Percentiles rank a stretch among this genome's conserved stretches.
These are phyloP conservation scores for Ateles fusciceps DNA, from an alignment of 2,797 vertebrate species.

Conservation along the genomic window DNA sequence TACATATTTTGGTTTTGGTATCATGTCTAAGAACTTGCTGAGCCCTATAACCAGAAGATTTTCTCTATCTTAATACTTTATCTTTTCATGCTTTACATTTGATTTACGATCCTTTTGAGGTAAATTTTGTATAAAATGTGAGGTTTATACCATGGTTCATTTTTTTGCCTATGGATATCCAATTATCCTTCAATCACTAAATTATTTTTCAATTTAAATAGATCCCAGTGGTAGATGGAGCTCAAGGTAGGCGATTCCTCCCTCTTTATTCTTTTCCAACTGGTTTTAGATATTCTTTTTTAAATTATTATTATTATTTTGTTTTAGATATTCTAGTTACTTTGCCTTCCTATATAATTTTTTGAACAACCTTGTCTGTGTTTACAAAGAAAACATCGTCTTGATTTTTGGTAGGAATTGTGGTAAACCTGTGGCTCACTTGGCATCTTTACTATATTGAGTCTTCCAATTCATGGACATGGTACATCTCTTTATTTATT, in stretches of 20 bases:
- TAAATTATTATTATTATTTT: no score
- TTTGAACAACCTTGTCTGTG: not conserved
- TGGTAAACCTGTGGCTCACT: not conserved
- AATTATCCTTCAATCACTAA: not conserved
- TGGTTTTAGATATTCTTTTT: not conserved
- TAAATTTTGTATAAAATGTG: not conserved
- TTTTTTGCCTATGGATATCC: not conserved
- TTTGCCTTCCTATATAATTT: not conserved
- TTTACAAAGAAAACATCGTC: not conserved
- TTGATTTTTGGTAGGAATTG: not conserved
- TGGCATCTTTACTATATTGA: no score
- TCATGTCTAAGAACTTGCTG: not conserved
- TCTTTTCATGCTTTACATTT: no score
- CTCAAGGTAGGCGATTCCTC: not conserved
- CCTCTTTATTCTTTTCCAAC: not conserved
- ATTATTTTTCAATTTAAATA: not conserved
- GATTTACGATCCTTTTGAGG: no score
- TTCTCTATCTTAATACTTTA: not conserved
- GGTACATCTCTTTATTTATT: not conserved
- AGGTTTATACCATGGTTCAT: not conserved
- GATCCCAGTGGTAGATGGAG: no score
- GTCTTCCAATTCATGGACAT: not conserved
- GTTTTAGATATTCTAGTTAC: not conserved
- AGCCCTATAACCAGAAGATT: not conserved
- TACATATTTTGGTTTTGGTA: not conserved